These are phyloP conservation scores for Falco punctatus DNA, from an alignment of 2,113 vertebrate genomes.

Conservation along the genomic window DNA sequence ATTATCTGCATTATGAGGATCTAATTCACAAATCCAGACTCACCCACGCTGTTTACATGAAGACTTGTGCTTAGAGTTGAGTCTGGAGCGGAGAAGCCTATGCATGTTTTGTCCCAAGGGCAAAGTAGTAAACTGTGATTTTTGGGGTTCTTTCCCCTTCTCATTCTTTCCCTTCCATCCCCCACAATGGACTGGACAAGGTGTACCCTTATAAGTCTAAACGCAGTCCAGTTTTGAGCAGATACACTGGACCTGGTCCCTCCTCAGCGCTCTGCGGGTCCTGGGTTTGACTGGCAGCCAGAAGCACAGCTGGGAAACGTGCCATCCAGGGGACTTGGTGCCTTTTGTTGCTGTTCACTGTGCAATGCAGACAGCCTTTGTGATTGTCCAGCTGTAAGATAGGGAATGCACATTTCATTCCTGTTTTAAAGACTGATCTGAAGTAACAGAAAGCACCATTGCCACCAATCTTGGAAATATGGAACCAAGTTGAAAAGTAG, in stretches of 20 bases:
- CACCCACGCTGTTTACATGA: background rate
- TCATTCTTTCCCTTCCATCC: background rate
- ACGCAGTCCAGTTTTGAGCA: background rate
- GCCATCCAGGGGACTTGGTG: background rate
- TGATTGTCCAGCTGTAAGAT: background rate
- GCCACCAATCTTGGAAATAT: background rate
- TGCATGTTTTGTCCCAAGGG: background rate
- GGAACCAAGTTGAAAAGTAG: background rate
- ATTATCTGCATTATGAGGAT: background rate
- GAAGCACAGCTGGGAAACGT: fast-evolving
- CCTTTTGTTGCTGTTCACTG: background rate
- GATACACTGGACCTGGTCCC: too few relatives aligned
- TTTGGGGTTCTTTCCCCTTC: fast-evolving
- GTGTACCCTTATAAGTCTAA: background rate
- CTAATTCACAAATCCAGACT: background rate
- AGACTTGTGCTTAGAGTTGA: background rate
- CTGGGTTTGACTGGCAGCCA: background rate
- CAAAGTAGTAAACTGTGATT: background rate
- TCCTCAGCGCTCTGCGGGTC: background rate
- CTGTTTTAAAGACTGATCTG: background rate
- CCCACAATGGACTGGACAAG: background rate
- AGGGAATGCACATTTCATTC: background rate
- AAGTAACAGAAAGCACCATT: background rate
- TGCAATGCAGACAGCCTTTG: background rate
- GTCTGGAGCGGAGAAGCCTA: background rate